Evolutionary conservation across 2,888 invertebrate species (phyloP).

Genomic region (Xylota segnis): DNA sequence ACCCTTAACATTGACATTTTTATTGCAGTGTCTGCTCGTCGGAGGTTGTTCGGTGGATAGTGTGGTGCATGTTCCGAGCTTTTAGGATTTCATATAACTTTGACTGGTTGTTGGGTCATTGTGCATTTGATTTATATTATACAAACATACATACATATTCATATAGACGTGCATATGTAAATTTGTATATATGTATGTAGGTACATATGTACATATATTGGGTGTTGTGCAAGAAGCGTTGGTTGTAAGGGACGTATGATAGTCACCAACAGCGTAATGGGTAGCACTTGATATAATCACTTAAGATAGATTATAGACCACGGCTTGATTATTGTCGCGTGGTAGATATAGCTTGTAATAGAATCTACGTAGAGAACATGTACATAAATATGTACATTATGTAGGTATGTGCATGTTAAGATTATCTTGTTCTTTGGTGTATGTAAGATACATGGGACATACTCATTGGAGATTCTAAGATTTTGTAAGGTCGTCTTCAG

Average conservation of each 20-base stretch:
- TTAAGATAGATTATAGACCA: neutral
- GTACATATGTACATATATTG: neutral
- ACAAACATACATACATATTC: too few species aligned
- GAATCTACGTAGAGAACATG: neutral
- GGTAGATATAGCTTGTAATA: neutral
- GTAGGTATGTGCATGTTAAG: neutral
- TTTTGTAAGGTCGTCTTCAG: too few species aligned
- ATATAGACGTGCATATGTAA: too few species aligned
- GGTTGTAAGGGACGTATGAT: neutral
- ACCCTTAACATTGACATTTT: conserved; percentile 11
- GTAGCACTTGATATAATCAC: neutral
- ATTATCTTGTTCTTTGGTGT: neutral
- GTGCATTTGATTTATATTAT: conserved; percentile 29
- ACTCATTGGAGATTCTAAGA: too few species aligned
- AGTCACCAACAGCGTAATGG: conserved; percentile 11
- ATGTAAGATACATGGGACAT: neutral
- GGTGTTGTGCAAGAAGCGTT: neutral
- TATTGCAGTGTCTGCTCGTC: conserved; percentile 25
- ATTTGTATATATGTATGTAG: too few species aligned
- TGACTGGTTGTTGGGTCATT: conserved; percentile 23
- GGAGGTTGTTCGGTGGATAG: neutral
- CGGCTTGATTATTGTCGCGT: neutral
- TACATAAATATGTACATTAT: too few species aligned
- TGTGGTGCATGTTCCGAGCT: conserved; percentile 6
- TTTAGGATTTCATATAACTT: conserved; percentile 10